Percentiles rank a stretch among this genome's conserved stretches.
Conservation (phyloP, 2,888 invertebrate species). For the Melinopterus prodromus region DNA sequence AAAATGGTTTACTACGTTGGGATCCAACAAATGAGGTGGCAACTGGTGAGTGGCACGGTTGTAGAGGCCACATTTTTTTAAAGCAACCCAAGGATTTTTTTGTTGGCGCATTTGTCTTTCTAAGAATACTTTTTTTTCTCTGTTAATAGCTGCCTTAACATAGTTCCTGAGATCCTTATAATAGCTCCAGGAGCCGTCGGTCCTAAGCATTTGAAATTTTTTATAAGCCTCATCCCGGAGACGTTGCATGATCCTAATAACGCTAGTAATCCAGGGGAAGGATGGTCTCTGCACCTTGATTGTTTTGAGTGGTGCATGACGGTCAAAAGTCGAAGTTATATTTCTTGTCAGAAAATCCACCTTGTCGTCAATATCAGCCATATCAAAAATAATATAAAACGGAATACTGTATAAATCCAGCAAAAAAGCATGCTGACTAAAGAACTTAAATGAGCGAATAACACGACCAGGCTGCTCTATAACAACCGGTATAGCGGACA, state of each 20-base stretch:
- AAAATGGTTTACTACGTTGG: background rate
- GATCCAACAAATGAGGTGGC: background rate
- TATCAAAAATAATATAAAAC: background rate
- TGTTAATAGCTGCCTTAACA: conserved; percentile 11
- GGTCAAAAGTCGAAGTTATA: background rate
- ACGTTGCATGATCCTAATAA: conserved; percentile 16
- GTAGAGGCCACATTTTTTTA: background rate
- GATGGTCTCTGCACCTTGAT: background rate
- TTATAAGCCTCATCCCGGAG: conserved; percentile 15
- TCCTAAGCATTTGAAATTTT: background rate
- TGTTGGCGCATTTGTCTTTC: background rate
- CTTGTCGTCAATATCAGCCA: background rate
- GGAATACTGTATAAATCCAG: background rate
- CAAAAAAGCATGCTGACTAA: background rate
- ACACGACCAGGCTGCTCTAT: background rate
- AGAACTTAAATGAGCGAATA: background rate
- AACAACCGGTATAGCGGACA: too few relatives aligned
- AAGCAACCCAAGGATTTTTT: background rate
- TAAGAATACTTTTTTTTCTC: conserved; percentile 24
- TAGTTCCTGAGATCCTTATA: conserved; percentile 12
- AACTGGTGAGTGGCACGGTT: background rate
- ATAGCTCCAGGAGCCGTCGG: background rate
- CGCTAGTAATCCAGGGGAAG: conserved; percentile 17
- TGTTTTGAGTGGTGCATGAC: conserved; percentile 16
- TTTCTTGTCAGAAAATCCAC: background rate